Conservation (phyloP, 2,113 vertebrate genomes). For the Upupa epops region DNA sequence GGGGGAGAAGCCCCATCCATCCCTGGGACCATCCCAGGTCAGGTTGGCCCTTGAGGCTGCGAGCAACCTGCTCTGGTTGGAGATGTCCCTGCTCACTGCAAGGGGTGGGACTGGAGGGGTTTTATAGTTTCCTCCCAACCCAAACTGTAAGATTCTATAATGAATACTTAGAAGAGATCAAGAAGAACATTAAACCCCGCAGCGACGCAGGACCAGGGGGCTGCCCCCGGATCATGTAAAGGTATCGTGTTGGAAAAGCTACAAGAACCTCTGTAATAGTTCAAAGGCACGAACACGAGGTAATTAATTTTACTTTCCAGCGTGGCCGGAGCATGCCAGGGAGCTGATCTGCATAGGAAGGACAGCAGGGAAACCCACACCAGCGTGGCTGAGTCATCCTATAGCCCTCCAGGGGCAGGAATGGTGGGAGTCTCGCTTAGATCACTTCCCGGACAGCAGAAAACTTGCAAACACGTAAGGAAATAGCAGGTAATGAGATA, state of each 20-base stretch:
- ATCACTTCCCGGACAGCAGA: slow-evolving; percentile 38
- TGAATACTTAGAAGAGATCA: neutral
- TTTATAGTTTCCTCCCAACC: neutral
- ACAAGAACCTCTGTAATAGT: neutral
- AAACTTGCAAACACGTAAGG: neutral
- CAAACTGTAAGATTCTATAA: neutral
- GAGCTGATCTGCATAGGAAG: slow-evolving; percentile 28
- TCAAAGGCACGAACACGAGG: neutral
- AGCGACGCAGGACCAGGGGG: neutral
- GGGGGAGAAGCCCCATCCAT: neutral
- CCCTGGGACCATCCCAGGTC: too few species aligned
- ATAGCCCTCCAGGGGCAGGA: neutral
- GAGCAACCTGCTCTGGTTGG: rapidly evolving
- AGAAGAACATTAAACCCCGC: neutral
- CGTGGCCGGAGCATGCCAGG: neutral
- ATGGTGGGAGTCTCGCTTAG: slow-evolving; percentile 26
- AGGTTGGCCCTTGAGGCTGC: neutral
- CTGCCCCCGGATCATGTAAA: neutral
- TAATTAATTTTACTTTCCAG: slow-evolving; percentile 27
- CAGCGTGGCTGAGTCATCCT: slow-evolving; percentile 23
- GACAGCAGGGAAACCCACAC: slow-evolving; percentile 34
- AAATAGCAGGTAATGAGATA: neutral
- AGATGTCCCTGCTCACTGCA: neutral
- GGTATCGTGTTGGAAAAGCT: neutral
- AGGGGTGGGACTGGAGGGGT: too few species aligned